Percentiles rank a stretch among this genome's conserved stretches.
These are phyloP conservation scores for Drosophila prosaltans DNA, from an alignment of 1,140 invertebrate species.

Conservation along the genomic window DNA sequence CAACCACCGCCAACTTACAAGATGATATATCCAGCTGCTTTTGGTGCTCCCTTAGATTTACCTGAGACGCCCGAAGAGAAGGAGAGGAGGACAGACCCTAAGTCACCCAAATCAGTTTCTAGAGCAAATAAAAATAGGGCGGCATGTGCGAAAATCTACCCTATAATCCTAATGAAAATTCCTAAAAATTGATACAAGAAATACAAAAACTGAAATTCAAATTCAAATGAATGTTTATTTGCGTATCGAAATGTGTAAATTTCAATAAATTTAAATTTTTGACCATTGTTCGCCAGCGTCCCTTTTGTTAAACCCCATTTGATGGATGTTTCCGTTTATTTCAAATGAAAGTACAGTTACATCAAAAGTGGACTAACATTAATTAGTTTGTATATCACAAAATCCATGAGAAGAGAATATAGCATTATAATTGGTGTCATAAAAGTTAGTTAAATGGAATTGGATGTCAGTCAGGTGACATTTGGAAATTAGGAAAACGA, in stretches of 20 bases:
- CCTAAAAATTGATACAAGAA: constrained; percentile 44
- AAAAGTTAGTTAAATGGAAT: constrained; percentile 75
- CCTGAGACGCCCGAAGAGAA: constrained; percentile 32
- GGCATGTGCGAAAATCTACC: constrained; percentile 75
- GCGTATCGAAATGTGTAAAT: constrained; percentile 74
- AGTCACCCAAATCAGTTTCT: constrained; percentile 46
- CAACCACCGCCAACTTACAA: constrained; percentile 17
- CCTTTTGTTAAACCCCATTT: neutral
- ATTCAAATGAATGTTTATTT: constrained; percentile 70
- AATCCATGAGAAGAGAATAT: constrained; percentile 33
- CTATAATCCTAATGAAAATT: constrained; percentile 62
- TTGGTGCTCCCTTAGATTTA: constrained; percentile 5
- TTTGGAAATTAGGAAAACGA: constrained; percentile 56
- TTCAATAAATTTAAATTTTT: constrained; percentile 36
- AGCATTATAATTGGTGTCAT: constrained; percentile 72
- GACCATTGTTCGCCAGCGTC: constrained; percentile 14
- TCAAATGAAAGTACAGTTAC: neutral
- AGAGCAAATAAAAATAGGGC: constrained; percentile 51
- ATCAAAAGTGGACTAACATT: neutral
- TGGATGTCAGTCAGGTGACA: constrained; percentile 68
- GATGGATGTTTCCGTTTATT: constrained; percentile 2
- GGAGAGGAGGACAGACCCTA: constrained; percentile 26
- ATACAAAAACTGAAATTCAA: constrained; percentile 8
- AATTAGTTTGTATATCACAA: constrained; percentile 21
- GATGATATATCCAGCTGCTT: constrained; percentile 60